Evolutionary conservation across 2,888 invertebrate species (phyloP), one percentile per base, ranked within the genome.

Genomic region (Dendrolimus pini): DNA sequence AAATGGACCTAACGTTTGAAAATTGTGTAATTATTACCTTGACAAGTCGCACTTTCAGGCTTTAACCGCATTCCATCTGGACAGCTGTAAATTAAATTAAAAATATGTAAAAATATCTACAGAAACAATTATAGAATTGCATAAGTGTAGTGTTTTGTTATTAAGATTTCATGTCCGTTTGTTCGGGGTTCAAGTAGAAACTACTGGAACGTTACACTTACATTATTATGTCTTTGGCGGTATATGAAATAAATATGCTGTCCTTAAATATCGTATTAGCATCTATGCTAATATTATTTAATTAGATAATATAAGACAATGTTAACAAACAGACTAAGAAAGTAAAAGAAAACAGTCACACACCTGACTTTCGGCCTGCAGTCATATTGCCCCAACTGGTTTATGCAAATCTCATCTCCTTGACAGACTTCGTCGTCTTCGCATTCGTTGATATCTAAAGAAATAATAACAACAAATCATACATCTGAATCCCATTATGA

Each of bases 401-500:
- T 98, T 56, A 94, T 92, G 72, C 98, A 98, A 2, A 93, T 92
- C 78, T 98, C 96, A 56, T 94, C 94, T 0, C 87, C 71, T 1
- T 92, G 92, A 76, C 98, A 98, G 55, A 95, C 93, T 65, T 96
- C 95, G 0, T 94, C 94, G n/a, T 93, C 92, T 2, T 93, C 91
- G 72, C 98, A 98, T 78, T 98, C 98, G 75, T 98, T 94, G 55
- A 97, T 93, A 83, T 98, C 98, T 96, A 75, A 1, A 80, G 77
- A 58, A 41, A 57, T 14, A 47, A 59, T 41, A 56, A 14, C n/a
- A 47, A 30, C 30, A 30, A 6, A 30, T 30, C 6, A 30, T 30
- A 30, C 30, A 30, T 6, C 30, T 30, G 30, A 30, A 30, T 30
- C 30, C 30, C 30, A 30, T 30, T 30, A 6, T 6, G 30, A 30